These are phyloP conservation scores for Pedicia rivosa DNA, from an alignment of 2,888 invertebrate species.

Conservation along the genomic window DNA sequence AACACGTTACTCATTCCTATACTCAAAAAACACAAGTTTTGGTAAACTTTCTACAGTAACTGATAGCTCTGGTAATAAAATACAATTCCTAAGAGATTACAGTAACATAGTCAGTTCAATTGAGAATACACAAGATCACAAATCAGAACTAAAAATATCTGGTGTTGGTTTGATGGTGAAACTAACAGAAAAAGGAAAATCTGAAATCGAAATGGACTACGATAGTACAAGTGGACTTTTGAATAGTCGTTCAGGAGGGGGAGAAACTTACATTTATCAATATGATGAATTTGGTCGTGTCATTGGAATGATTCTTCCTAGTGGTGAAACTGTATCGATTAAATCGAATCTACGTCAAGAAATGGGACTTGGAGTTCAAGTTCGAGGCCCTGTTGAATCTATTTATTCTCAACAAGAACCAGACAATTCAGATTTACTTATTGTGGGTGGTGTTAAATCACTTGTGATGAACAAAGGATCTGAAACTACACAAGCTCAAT, in stretches of 20 bases:
- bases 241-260: slow-evolving; percentile 68
- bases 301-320: slow-evolving; percentile 72
- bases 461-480: slow-evolving; percentile 52
- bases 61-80: slow-evolving; percentile 84
- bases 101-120: slow-evolving; percentile 85
- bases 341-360: slow-evolving; percentile 60
- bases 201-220: slow-evolving; percentile 80
- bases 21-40: slow-evolving; percentile 92
- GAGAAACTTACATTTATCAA: slow-evolving; percentile 78
- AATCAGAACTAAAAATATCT: slow-evolving; percentile 80
- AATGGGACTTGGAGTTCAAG: slow-evolving; percentile 59
- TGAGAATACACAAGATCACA: slow-evolving; percentile 87
- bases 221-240: slow-evolving; percentile 78
- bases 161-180: slow-evolving; percentile 83
- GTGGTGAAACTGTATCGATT: slow-evolving; percentile 74
- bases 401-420: slow-evolving; percentile 37
- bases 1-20: slow-evolving; percentile 86
- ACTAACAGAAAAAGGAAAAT: slow-evolving; percentile 73
- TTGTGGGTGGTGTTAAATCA: slow-evolving; percentile 47
- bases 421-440: slow-evolving; percentile 41
- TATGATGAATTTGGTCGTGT: slow-evolving; percentile 83
- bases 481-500: slow-evolving; percentile 56
- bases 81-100: slow-evolving; percentile 82
- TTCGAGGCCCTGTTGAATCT: slow-evolving; percentile 42
- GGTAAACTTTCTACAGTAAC: slow-evolving; percentile 87